Conservation (phyloP, 30 jellyfish, hydroid and myxozoan genomes). For the Clytia hemisphaerica region DNA sequence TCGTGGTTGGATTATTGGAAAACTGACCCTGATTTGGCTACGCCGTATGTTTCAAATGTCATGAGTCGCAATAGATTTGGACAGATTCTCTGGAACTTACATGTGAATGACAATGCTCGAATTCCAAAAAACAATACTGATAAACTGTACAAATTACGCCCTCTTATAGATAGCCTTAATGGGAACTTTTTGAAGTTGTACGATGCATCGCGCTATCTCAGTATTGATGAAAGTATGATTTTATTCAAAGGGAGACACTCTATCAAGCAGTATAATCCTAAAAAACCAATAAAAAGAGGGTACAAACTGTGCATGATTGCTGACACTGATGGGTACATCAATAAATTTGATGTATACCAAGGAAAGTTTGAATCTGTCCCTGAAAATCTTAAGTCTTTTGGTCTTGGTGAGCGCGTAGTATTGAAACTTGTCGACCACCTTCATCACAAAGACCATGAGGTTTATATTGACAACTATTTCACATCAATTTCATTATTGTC, state of each 20-base stretch:
- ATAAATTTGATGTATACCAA: constrained; percentile 53
- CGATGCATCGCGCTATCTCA: constrained; percentile 33
- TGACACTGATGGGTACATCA: constrained; percentile 65
- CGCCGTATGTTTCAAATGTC: constrained; percentile 34
- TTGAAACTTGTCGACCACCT: constrained; percentile 17
- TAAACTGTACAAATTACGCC: constrained; percentile 53
- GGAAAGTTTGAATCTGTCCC: constrained; percentile 28
- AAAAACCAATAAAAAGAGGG: constrained; percentile 69
- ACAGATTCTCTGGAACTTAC: constrained; percentile 39
- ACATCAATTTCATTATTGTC: constrained; percentile 32
- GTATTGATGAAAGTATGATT: constrained; percentile 69
- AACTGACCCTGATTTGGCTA: constrained; percentile 34
- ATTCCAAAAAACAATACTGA: constrained; percentile 53
- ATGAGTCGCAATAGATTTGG: constrained; percentile 38
- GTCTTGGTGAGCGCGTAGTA: constrained; percentile 43
- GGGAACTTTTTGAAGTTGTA: constrained; percentile 39
- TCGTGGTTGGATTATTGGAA: constrained; percentile 34
- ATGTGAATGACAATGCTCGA: constrained; percentile 58
- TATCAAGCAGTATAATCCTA: constrained; percentile 63
- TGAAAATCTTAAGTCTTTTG: constrained; percentile 10
- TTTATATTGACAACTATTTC: constrained; percentile 26
- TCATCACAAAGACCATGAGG: constrained; percentile 22
- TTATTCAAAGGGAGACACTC: constrained; percentile 61
- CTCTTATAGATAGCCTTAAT: constrained; percentile 47
- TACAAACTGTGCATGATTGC: constrained; percentile 67